phyloP scores from a whole-genome alignment of 2,113 vertebrate genomes.

The Probosciger aterrimus region DNA sequence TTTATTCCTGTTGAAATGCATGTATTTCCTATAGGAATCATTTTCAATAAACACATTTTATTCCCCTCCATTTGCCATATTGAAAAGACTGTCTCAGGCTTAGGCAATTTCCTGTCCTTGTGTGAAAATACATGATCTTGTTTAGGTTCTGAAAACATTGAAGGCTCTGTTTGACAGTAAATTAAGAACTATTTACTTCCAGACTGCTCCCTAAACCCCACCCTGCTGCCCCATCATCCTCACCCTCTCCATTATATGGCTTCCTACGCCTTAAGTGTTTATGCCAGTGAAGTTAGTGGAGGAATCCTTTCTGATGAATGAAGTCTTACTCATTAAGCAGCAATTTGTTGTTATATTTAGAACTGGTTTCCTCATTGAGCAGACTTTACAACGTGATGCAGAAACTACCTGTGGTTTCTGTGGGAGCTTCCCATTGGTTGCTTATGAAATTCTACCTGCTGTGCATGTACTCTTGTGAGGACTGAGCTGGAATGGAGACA shows the following conservation, averaged over 20 bases:
- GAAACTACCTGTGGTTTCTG: neutral
- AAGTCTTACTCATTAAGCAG: conserved; percentile 8
- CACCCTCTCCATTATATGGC: neutral
- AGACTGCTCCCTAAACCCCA: neutral
- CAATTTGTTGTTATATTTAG: neutral
- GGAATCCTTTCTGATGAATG: neutral
- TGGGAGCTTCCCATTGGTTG: neutral
- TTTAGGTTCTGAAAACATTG: neutral
- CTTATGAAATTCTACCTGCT: neutral
- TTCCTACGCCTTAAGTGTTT: neutral
- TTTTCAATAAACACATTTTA: neutral
- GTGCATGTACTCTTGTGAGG: accelerated
- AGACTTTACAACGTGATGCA: neutral
- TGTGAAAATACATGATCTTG: neutral
- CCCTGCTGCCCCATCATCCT: accelerated
- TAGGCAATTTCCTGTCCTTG: neutral
- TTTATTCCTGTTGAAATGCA: neutral
- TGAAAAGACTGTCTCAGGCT: neutral
- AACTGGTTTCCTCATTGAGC: neutral
- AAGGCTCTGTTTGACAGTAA: neutral
- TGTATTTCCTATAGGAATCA: neutral
- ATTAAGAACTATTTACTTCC: neutral
- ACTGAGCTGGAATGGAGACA: accelerated
- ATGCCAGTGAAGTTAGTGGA: neutral
- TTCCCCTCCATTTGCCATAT: neutral